A percentile compares a stretch with the other conserved stretches of the same genome.
Evolutionary conservation across 2,888 invertebrate species (phyloP).

Genomic region (Leptinotarsa peninsularis): DNA sequence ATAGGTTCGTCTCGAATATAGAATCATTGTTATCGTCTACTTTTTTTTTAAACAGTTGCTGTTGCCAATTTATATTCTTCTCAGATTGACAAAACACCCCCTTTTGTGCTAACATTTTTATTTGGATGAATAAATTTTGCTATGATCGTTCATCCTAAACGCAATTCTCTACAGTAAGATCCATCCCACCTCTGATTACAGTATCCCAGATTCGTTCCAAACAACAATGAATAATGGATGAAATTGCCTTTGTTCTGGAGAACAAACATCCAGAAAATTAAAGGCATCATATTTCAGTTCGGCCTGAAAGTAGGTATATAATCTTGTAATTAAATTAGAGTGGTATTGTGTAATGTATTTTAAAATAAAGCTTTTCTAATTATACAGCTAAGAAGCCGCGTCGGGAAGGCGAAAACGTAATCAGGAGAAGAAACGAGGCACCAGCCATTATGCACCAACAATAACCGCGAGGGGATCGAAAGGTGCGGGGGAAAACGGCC

Average conservation of each 20-base stretch:
- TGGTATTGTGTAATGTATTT: constrained; percentile 41
- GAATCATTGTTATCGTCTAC: too few relatives aligned
- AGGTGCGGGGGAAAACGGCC: constrained; percentile 39
- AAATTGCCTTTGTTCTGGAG: constrained; percentile 29
- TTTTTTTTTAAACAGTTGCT: too few relatives aligned
- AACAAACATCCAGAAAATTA: constrained; percentile 36
- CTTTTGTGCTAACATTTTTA: too few relatives aligned
- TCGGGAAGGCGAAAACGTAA: constrained; percentile 38
- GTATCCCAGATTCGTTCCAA: constrained; percentile 13
- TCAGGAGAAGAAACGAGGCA: constrained; percentile 35
- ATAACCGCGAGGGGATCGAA: constrained; percentile 48
- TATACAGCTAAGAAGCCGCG: constrained; percentile 43
- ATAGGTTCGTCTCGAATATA: too few relatives aligned
- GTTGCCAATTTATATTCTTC: too few relatives aligned
- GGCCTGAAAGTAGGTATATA: constrained; percentile 34
- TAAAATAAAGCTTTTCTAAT: constrained; percentile 45
- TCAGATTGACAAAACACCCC: too few relatives aligned
- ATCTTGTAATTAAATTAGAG: constrained; percentile 37
- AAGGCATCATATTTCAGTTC: constrained; percentile 33
- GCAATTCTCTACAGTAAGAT: not conserved
- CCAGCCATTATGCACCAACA: constrained; percentile 55
- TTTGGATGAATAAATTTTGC: not conserved
- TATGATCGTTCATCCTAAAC: not conserved
- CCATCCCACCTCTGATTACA: constrained; percentile 13
- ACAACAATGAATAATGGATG: constrained; percentile 20